phyloP scores from a whole-genome alignment of 2,797 vertebrate genomes.

The Phrynocephalus guinanensis region DNA sequence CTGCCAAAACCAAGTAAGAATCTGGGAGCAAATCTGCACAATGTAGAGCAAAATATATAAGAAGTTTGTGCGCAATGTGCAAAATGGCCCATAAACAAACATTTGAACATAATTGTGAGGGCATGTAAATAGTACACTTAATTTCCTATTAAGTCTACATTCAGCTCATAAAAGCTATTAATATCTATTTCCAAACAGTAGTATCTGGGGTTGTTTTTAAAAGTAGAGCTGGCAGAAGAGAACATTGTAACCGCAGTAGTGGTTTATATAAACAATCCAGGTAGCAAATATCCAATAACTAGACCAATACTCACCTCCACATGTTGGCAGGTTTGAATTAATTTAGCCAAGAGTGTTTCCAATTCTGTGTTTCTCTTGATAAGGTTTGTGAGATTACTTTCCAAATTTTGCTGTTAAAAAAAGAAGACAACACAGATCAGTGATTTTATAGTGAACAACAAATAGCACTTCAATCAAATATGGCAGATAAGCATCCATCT shows the following conservation, averaged over 20 bases:
- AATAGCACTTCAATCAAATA: slow-evolving; percentile 6
- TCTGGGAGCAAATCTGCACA: background rate
- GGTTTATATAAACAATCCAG: background rate
- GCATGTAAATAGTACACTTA: background rate
- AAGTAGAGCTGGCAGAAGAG: background rate
- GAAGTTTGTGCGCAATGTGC: background rate
- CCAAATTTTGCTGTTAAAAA: slow-evolving; percentile 91
- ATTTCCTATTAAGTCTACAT: background rate
- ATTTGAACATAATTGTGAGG: background rate
- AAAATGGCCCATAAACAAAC: background rate
- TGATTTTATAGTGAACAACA: slow-evolving; percentile 42
- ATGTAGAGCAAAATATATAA: background rate
- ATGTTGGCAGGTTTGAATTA: slow-evolving; percentile 98
- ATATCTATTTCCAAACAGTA: background rate
- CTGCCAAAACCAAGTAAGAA: background rate
- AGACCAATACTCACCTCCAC: slow-evolving; percentile 89
- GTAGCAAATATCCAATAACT: slow-evolving; percentile 22
- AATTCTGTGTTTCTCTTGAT: slow-evolving; percentile 99
- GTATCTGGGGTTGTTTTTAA: background rate
- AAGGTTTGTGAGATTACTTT: slow-evolving; percentile 94
- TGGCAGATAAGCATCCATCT: background rate
- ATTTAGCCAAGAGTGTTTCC: slow-evolving; percentile 96
- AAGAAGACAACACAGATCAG: slow-evolving; percentile 64
- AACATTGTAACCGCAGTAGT: no score
- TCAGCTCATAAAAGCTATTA: slow-evolving; percentile 8